Evolutionary conservation across 2,113 vertebrate genomes (phyloP), one percentile per base, ranked within the genome.

Genomic region (Callaeas wilsoni): DNA sequence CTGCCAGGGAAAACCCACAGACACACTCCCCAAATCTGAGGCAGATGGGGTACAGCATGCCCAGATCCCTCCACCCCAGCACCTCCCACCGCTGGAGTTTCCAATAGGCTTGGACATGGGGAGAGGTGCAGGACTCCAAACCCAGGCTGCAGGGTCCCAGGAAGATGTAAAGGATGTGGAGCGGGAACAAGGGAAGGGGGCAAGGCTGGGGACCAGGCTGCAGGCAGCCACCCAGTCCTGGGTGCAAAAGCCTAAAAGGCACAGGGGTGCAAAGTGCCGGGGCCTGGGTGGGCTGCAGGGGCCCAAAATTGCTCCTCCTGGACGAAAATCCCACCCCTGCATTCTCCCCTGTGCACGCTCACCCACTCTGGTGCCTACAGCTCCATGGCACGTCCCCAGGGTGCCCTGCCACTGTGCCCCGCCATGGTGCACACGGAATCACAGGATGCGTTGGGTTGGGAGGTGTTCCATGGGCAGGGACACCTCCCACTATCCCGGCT

Each of bases 71-170:
- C 29, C 71, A 14, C 5, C 18, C 32, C 47, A 46, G 35, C 25
- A 35, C 50, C 18, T 65, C 50, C 44, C 46, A 33, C 16, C 1
- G 0, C 11, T 6, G 39, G 15, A 4, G 26, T 25, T 65, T 37
- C 16, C 22, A 5, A 5, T 2, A 35, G 41, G 37, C 3, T 52
- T 1, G 5, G 59, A 7, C n/a, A n/a, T 0, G 4, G 21, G 44
- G 39, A 41, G 23, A 59, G 9, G 12, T n/a, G 73, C 74, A 47
- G 37, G 11, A n/a, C 16, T 52, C 46, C 10, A 7, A 21, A 9
- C 17, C 5, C 39, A 37, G 53, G 60, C 26, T 15, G 68, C 27
- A 25, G 49, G 20, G 17, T 17, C 32, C 26, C 16, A 7, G 25
- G 10, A 30, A 10, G 10, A 16, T 41, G 18, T 3, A 22, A 16